Evolutionary conservation across 2,888 invertebrate species (phyloP).

Genomic region (Xanthia togata): DNA sequence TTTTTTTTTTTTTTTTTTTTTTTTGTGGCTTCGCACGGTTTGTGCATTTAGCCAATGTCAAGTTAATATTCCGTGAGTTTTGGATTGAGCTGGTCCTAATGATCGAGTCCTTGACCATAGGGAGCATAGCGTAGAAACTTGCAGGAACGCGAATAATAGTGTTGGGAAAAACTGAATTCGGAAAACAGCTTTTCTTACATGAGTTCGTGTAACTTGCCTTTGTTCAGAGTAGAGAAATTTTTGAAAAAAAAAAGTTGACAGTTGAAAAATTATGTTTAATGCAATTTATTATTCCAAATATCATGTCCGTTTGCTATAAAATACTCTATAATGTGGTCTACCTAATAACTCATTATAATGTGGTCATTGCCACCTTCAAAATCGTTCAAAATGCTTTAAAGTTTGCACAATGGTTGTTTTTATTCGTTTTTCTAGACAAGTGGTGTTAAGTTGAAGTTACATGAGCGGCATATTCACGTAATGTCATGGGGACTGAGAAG

Average conservation of each 20-base stretch:
- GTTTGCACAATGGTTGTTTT: constrained; percentile 45
- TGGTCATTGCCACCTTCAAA: constrained; percentile 31
- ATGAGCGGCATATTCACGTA: constrained; percentile 27
- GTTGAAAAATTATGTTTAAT: background rate
- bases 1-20: no score
- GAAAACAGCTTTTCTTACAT: no score
- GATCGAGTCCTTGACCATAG: no score
- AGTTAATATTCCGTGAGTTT: no score
- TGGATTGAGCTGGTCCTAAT: no score
- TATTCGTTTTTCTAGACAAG: constrained; percentile 19
- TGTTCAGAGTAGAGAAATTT: background rate
- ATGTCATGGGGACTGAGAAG: constrained; percentile 23
- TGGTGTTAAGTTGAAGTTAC: constrained; percentile 28
- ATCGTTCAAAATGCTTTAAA: constrained; percentile 8
- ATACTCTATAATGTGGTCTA: no score
- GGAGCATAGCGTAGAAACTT: background rate
- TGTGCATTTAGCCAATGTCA: no score
- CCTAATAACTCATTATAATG: constrained; percentile 4
- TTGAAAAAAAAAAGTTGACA: background rate
- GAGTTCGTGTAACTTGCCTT: background rate
- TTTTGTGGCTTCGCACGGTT: no score
- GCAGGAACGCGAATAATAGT: background rate
- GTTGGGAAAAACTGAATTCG: background rate
- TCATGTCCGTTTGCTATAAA: constrained; percentile 26
- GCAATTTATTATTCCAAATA: constrained; percentile 3